These are phyloP conservation scores for Stomatorhinus ivindoensis DNA, from an alignment of 2,113 vertebrate species.

Conservation along the genomic window DNA sequence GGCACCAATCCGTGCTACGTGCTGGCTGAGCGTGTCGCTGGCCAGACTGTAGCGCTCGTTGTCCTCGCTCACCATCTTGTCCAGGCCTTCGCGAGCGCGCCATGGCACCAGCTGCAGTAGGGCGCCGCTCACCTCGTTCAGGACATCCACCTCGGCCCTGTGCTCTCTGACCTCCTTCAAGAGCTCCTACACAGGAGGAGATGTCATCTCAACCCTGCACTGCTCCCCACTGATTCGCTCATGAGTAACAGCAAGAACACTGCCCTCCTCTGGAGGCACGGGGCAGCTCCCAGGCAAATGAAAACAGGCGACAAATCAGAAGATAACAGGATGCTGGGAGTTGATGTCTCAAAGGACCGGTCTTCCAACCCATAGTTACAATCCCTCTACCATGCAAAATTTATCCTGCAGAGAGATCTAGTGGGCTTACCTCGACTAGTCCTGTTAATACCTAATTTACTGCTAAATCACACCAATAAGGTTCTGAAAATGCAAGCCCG, in stretches of 20 bases:
- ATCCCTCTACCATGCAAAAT: neutral
- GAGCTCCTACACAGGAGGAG: slow-evolving; percentile 60
- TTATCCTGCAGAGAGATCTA: neutral
- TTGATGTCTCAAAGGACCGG: neutral
- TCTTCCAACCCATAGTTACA: neutral
- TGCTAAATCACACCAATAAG: neutral
- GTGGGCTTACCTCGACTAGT: neutral
- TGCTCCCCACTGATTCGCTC: neutral
- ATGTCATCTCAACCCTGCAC: neutral
- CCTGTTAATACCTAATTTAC: neutral
- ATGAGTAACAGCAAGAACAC: neutral
- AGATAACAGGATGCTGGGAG: neutral
- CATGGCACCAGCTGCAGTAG: slow-evolving; percentile 89
- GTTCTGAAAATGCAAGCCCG: neutral
- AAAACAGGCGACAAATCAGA: neutral
- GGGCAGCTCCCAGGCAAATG: neutral
- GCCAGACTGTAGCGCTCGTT: slow-evolving; percentile 77
- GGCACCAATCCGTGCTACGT: slow-evolving; percentile 82
- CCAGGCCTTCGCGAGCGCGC: slow-evolving; percentile 84
- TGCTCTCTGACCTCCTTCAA: slow-evolving; percentile 71
- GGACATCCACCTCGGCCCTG: slow-evolving; percentile 70
- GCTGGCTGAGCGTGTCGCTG: slow-evolving; percentile 68
- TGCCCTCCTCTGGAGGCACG: neutral
- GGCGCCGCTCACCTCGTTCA: slow-evolving; percentile 82
- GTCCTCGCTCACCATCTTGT: slow-evolving; percentile 80